Conservation (phyloP, 2,888 invertebrate species). For the Apodemia zela region DNA sequence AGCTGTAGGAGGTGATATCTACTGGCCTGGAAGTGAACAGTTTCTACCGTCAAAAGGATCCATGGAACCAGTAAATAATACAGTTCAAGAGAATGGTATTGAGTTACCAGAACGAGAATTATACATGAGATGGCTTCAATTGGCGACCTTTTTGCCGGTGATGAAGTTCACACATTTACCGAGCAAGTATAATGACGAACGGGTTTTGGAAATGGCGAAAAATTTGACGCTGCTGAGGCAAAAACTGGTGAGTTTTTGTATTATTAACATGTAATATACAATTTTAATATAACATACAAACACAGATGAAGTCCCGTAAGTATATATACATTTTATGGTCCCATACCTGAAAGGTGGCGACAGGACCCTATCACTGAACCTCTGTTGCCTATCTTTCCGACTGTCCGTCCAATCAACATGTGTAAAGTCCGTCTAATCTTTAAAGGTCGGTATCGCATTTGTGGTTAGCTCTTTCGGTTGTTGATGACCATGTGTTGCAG, state of each 20-base stretch:
- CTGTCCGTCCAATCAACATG: no score
- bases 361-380: no score
- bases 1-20: slow-evolving; percentile 94
- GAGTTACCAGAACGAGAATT: slow-evolving; percentile 88
- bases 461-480: no score
- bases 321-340: no score
- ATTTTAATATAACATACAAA: no score
- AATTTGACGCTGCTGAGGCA: slow-evolving; percentile 86
- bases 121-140: slow-evolving; percentile 94
- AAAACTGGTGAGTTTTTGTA: slow-evolving; percentile 79
- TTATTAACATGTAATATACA: not conserved
- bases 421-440: no score
- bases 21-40: slow-evolving; percentile 81
- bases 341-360: no score
- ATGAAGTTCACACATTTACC: slow-evolving; percentile 95
- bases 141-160: slow-evolving; percentile 94
- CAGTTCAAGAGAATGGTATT: slow-evolving; percentile 63
- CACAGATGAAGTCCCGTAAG: no score
- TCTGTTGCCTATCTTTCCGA: no score
- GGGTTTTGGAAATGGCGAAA: slow-evolving; percentile 88
- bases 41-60: slow-evolving; percentile 74
- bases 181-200: slow-evolving; percentile 90
- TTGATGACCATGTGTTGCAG: no score
- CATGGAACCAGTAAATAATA: slow-evolving; percentile 48
- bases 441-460: no score